Evolutionary conservation across 30 jellyfish, hydroid and myxozoan genomes (phyloP).

Genomic region (Phacellophora camtschatica): DNA sequence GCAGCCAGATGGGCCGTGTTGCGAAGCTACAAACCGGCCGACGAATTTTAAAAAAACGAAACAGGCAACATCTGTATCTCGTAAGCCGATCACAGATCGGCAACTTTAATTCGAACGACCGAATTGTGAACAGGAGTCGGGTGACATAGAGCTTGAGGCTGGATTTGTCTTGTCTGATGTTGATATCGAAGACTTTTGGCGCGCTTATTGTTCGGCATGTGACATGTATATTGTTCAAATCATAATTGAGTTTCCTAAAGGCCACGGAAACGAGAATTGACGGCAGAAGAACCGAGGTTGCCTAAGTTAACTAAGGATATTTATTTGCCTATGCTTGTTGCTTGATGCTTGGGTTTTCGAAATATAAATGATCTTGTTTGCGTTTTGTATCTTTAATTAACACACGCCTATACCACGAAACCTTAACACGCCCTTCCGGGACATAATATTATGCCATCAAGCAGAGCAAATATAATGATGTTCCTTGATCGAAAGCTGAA

Average conservation of each 20-base stretch:
- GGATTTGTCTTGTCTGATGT: constrained; percentile 8
- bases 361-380: too few relatives aligned
- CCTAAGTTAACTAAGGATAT: too few relatives aligned
- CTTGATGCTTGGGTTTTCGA: too few relatives aligned
- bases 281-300: not conserved
- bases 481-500: too few relatives aligned
- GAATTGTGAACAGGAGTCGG: constrained; percentile 10
- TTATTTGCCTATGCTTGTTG: too few relatives aligned
- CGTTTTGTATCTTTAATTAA: too few relatives aligned
- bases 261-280: not conserved
- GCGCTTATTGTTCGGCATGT: constrained; percentile 46
- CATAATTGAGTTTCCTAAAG: not conserved
- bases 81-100: constrained; percentile 29
- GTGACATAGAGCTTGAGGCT: constrained; percentile 4
- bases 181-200: constrained; percentile 17
- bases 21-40: constrained; percentile 23
- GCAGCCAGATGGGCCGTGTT: constrained; percentile 65
- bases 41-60: not conserved
- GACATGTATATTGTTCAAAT: not conserved
- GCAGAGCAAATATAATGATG: too few relatives aligned
- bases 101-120: not conserved
- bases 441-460: too few relatives aligned
- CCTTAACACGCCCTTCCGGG: too few relatives aligned
- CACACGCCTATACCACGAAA: too few relatives aligned
- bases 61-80: constrained; percentile 44